Base-by-base conservation (phyloP, 92 coral and sea anemone species). In the Desmophyllum pertusum region DNA sequence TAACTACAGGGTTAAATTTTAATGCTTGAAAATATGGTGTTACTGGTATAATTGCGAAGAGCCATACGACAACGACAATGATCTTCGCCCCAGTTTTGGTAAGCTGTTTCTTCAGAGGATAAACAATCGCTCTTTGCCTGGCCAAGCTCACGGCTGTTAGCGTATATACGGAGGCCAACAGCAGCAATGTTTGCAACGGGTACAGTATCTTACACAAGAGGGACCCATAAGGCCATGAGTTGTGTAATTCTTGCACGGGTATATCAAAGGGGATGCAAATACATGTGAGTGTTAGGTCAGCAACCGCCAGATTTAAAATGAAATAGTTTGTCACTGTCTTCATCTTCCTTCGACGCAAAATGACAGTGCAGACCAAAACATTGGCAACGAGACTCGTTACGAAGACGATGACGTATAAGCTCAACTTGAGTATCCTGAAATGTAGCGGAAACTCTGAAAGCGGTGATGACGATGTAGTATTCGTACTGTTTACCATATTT, bases 271-370 rank as follows among this genome's bases (percentile, higher is more conserved):
- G 97, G 13, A 88, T 87, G 25, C 93, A 85, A 42, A 93, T 70
- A 10, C 91, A 86, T 6, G 94, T 93, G 69, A 85, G 78, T 3
- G 88, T 85, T 83, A 93, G 79, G 74, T 93, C 97, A 36, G 95
- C 97, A 33, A 93, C 80, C 18, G 95, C 93, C 70, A 93, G 62
- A 73, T 93, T 93, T n/a, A 93, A 76, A 61, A 93, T 93, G 75
- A 93, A 93, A 61, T 91, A 91, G 76, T 93, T 93, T 31, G 97
- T 93, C 27, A 93, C 97, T 36, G 95, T 93, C 72, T 93, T 93
- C 97, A 93, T 93, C 63, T 85, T 89, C 40, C 79, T 77, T 27
- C 91, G 74, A 45, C 89, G 89, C 75, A 92, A 52, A 61, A 93
- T 93, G 59, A 93, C 87, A 11, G 78, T 68, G 55, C 93, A 86